Evolutionary conservation across 37 sponge, comb jelly and placozoan genomes (phyloP), one percentile per base, ranked within the genome.

Genomic region (Tethya wilhelma): DNA sequence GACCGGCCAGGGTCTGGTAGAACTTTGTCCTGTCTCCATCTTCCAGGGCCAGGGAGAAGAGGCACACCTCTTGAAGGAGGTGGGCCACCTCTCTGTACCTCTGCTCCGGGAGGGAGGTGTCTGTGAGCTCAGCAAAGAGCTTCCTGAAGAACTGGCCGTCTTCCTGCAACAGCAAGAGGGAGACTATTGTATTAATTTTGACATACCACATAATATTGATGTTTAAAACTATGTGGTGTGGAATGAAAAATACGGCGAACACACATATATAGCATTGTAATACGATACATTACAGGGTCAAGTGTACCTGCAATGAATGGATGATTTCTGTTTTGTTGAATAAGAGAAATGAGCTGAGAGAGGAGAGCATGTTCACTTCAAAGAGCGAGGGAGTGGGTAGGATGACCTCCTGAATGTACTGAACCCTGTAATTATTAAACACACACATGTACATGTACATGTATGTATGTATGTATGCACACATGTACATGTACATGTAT

Each of bases 311-410:
- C 1, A 90, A 38, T n/a, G 53, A 44, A 25, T 71, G 76, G 56
- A 96, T 78, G 34, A 98, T 96, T 42, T 96, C 99, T 30, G 81
- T 65, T 78, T 98, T 98, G 74, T 91, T 89, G 74, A 94, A 94
- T 30, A 89, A 65, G 41, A 96, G 64, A 56, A 91, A 81, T 6
- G 93, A 84, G 67, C 89, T 90, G 36, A 98, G 84, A 12, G 93
- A 86, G 2, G 95, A 91, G 81, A 94, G 81, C 78, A 94, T 80
- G 73, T 98, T 90, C 90, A 96, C 98, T 59, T 98, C 99, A 70
- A 98, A 98, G 39, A 98, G 90, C 30, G 95, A 91, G 14, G 95
- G 99, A 33, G 97, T 96, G 29, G 99, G 97, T 26, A 96, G 74
- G 32, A 98, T 88, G 12, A 93, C 94, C 44, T 98, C 99, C 71